phyloP scores from a whole-genome alignment of 2,797 vertebrate genomes.

The Chromobotia macracanthus region DNA sequence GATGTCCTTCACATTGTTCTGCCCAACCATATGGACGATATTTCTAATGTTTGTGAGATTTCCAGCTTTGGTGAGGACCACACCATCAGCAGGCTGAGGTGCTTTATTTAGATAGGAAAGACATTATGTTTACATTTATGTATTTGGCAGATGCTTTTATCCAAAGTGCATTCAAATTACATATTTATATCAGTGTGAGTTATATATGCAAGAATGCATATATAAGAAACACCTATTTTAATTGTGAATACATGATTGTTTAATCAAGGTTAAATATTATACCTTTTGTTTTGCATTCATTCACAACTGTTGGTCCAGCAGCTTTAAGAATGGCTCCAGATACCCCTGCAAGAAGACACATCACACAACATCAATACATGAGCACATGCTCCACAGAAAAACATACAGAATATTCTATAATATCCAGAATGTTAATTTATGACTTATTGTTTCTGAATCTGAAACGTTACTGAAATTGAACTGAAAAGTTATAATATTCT shows the following conservation, averaged over 20 bases:
- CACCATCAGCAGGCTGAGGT: constrained; percentile 59
- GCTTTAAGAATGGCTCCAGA: constrained; percentile 67
- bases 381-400: too few relatives aligned
- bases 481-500: too few relatives aligned
- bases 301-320: constrained; percentile 62
- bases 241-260: not conserved
- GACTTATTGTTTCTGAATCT: too few relatives aligned
- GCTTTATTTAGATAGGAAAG: constrained; percentile 46
- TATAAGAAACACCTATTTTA: too few relatives aligned
- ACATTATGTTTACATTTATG: not conserved
- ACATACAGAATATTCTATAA: too few relatives aligned
- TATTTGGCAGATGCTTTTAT: too few relatives aligned
- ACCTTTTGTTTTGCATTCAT: constrained; percentile 65
- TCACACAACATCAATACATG: not conserved
- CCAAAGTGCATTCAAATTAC: too few relatives aligned
- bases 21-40: constrained; percentile 69
- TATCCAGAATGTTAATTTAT: too few relatives aligned
- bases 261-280: not conserved
- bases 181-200: too few relatives aligned
- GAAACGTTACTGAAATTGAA: too few relatives aligned
- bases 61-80: constrained; percentile 65
- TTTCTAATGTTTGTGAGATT: constrained; percentile 60
- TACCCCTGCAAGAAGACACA: constrained; percentile 57
- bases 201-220: too few relatives aligned
- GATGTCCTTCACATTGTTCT: constrained; percentile 57